Conservation (phyloP, 2,888 invertebrate genomes). For the Listrodromus nycthemerus region DNA sequence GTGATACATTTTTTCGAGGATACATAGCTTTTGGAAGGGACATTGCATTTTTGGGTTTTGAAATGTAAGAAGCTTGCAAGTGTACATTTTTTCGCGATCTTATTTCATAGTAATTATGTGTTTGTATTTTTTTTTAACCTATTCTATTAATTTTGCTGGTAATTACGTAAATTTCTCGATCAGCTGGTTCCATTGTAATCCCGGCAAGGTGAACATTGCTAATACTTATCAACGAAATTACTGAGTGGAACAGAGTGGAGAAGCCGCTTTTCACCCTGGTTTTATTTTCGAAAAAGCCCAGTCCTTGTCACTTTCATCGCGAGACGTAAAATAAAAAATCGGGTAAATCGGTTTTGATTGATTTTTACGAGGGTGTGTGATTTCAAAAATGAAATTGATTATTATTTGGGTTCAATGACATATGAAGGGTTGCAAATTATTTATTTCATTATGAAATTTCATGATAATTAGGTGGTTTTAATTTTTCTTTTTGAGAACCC, state of each 20-base stretch:
- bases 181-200: neutral
- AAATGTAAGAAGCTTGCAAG: too few species aligned
- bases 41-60: too few species aligned
- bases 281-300: conserved; percentile 75
- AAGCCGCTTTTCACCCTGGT: conserved; percentile 73
- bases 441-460: neutral
- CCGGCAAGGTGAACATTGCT: neutral
- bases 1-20: neutral
- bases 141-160: neutral
- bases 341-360: too few species aligned
- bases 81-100: neutral
- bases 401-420: too few species aligned
- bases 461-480: neutral
- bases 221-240: conserved; percentile 29
- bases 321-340: conserved; percentile 56
- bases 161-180: neutral
- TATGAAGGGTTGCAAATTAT: neutral
- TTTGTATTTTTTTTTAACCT: neutral
- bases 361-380: too few species aligned
- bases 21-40: too few species aligned
- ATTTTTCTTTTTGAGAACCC: neutral
- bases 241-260: conserved; percentile 68
- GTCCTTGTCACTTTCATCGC: conserved; percentile 27
- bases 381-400: too few species aligned
- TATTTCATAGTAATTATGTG: neutral